Base-by-base conservation (phyloP, 2,113 vertebrate species). In the Tamias sibiricus region DNA sequence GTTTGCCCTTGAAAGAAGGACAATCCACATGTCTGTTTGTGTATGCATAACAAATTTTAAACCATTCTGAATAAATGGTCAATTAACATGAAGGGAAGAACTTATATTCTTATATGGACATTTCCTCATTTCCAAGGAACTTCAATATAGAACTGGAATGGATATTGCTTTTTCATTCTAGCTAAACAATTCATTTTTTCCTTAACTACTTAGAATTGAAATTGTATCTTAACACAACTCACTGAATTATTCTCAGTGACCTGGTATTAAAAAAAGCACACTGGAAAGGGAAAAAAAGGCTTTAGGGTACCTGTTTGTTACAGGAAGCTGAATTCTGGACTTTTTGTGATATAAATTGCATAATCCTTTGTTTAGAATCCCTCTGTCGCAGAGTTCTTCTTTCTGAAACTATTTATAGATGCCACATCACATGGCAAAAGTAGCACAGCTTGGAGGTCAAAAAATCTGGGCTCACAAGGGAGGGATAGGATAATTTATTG, bases 141-240 rank as follows among this genome's bases (percentile, higher is more conserved):
- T 94, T 95, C n/a, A 59, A 28, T 54, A 6, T n/a, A 97, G 87
- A 97, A 49, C 44, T 2, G 28, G 4, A 91, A 89, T 87, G 16
- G 8, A 76, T 40, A 64, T 0, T 44, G 7, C 19, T 69, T 83
- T 90, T 35, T 0, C 35, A 44, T 95, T 90, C 28, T 40, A 90
- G 47, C 1, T 79, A 95, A 97, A 91, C 44, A 79, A 91, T 13
- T 1, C 74, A 71, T 88, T 93, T 62, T 92, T 57, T 95, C 44
- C 85, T 96, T 97, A 87, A 81, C 91, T 96, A 87, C n/a, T 40
- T 49, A 95, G 12, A 77, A 7, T 83, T 95, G 16, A 97, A 94
- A 59, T 22, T 28, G 4, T 92, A 2, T 79, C 81, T 75, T 40
- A 92, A 83, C 24, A 80, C 5, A 54, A 85, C 24, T 82, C 47